phyloP scores from a whole-genome alignment of 2,113 vertebrate genomes.

The Micromys minutus region DNA sequence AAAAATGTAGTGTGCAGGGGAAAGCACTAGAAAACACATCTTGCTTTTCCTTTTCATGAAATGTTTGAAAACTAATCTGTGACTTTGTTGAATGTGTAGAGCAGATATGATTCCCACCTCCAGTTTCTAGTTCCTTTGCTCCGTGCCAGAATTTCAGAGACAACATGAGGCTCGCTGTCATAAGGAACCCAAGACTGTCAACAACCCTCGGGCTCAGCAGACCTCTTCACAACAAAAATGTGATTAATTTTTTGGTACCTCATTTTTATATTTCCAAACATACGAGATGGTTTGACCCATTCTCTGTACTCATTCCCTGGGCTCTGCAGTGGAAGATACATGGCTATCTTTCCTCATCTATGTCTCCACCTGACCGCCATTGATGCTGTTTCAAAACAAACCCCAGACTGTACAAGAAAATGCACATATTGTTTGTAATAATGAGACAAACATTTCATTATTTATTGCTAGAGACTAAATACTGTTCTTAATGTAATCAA shows the following conservation, averaged over 20 bases:
- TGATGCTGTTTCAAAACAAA: slow-evolving; percentile 28
- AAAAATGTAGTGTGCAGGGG: neutral
- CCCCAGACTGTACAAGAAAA: neutral
- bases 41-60: slow-evolving; percentile 59
- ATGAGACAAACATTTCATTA: neutral
- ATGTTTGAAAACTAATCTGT: slow-evolving; percentile 53
- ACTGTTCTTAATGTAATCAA: neutral
- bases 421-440: neutral
- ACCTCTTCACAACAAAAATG: slow-evolving; percentile 7
- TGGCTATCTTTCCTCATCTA: neutral
- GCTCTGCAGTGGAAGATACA: neutral
- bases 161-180: neutral
- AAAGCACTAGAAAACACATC: slow-evolving; percentile 65
- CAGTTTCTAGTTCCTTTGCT: neutral
- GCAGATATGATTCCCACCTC: neutral
- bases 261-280: slow-evolving; percentile 23
- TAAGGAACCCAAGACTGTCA: neutral
- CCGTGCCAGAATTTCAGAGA: neutral
- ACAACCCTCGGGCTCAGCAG: neutral
- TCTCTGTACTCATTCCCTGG: no score
- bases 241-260: neutral
- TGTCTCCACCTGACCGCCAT: neutral
- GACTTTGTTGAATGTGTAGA: slow-evolving; percentile 51
- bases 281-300: neutral
- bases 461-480: neutral